These are phyloP conservation scores for Menidia menidia DNA, from an alignment of 2,797 vertebrate genomes.

Conservation along the genomic window DNA sequence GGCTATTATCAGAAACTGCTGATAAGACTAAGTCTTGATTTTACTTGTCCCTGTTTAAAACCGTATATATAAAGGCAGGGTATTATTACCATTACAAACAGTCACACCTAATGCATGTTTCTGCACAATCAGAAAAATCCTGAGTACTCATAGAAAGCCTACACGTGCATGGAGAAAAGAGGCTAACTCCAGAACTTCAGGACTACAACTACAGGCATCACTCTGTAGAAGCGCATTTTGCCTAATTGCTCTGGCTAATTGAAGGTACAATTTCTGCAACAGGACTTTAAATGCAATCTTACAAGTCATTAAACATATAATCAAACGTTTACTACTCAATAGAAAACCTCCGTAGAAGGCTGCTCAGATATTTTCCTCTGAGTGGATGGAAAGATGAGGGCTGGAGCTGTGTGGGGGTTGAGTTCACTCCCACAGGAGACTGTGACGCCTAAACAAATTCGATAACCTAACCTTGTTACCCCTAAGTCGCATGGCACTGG, in stretches of 20 bases:
- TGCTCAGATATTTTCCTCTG: slow-evolving; percentile 61
- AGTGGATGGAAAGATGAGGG: slow-evolving; percentile 49
- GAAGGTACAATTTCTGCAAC: slow-evolving; percentile 51
- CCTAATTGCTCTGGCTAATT: slow-evolving; percentile 44
- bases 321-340: slow-evolving; percentile 56
- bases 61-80: too few species aligned
- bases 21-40: too few species aligned
- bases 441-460: slow-evolving; percentile 81
- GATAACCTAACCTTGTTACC: slow-evolving; percentile 81
- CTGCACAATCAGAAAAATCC: too few species aligned
- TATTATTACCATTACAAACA: too few species aligned
- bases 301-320: slow-evolving; percentile 60
- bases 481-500: slow-evolving; percentile 66
- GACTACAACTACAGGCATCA: not conserved
- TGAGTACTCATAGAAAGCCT: too few species aligned
- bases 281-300: slow-evolving; percentile 48
- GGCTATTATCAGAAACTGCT: too few species aligned
- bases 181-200: too few species aligned
- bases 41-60: too few species aligned
- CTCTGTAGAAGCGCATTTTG: slow-evolving; percentile 41
- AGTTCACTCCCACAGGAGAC: slow-evolving; percentile 73
- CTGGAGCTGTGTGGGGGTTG: slow-evolving; percentile 48
- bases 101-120: too few species aligned
- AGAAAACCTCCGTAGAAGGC: slow-evolving; percentile 38
- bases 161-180: too few species aligned